These are phyloP conservation scores for Neotoma lepida DNA, from an alignment of 2,113 vertebrate genomes.

Conservation along the genomic window DNA sequence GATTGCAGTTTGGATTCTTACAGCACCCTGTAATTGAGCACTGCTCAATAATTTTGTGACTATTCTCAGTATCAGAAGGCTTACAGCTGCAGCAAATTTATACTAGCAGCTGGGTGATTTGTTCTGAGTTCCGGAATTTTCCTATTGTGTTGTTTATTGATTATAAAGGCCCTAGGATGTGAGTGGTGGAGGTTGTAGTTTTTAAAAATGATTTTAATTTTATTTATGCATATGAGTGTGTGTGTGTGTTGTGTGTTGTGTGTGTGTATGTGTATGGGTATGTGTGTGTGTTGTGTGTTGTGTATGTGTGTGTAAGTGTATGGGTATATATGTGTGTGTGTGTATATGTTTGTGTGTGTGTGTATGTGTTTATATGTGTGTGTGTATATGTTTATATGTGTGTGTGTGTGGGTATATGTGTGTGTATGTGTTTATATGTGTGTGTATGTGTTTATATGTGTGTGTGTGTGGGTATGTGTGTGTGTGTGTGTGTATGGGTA, in stretches of 20 bases:
- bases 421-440: neutral
- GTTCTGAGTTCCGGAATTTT: constrained; percentile 32
- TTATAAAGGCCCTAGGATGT: neutral
- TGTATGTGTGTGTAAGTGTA: neutral
- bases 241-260: neutral
- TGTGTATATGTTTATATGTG: neutral
- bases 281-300: neutral
- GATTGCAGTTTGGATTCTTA: constrained; percentile 57
- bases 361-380: neutral
- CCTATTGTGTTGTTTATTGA: neutral
- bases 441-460: neutral
- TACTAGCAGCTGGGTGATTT: neutral
- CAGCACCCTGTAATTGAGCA: neutral
- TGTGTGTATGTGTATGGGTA: neutral
- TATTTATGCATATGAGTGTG: neutral
- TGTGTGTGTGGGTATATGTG: too few species aligned
- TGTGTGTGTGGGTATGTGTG: neutral
- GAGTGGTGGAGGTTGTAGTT: neutral
- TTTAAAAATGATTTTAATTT: neutral
- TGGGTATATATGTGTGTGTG: neutral
- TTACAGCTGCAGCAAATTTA: neutral
- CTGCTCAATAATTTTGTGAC: constrained; percentile 29
- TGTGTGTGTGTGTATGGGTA: neutral
- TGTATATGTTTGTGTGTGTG: neutral
- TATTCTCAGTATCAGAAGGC: constrained; percentile 10